Percentiles rank a stretch among this genome's conserved stretches.
These are phyloP conservation scores for Tanytarsus gracilentus DNA, from an alignment of 2,888 invertebrate genomes.

Conservation along the genomic window DNA sequence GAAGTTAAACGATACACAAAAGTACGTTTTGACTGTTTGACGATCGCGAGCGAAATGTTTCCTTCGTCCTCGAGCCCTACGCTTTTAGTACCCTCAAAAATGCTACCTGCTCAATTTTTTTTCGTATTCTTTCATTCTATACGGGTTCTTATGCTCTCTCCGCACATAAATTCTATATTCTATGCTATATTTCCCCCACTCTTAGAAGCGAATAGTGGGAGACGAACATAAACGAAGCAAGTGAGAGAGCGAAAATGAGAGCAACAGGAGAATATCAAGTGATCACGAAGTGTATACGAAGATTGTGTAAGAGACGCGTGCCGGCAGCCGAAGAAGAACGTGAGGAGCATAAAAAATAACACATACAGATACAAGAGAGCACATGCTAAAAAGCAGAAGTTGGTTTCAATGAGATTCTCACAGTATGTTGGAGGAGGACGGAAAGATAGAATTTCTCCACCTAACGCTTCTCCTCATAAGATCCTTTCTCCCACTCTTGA, in stretches of 20 bases:
- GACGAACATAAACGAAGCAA: conserved; percentile 15
- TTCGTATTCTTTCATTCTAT: conserved; percentile 8
- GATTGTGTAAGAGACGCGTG: conserved; percentile 20
- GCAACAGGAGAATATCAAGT: neutral
- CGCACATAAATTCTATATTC: neutral
- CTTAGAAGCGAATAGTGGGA: too few species aligned
- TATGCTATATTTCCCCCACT: conserved; percentile 10
- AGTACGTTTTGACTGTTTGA: conserved; percentile 39
- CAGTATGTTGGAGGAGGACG: conserved; percentile 20
- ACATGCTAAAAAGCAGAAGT: neutral
- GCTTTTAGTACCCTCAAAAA: conserved; percentile 34
- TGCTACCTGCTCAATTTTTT: conserved; percentile 26
- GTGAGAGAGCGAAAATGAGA: neutral
- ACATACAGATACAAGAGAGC: neutral
- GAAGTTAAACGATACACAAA: conserved; percentile 22
- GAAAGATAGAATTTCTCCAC: neutral
- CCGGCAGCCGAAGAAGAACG: conserved; percentile 11
- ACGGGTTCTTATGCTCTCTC: conserved; percentile 3
- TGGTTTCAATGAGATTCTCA: neutral
- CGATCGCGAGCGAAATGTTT: conserved; percentile 49
- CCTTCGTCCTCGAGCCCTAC: conserved; percentile 42
- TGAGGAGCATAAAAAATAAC: neutral
- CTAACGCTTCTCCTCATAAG: neutral
- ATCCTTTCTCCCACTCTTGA: neutral
- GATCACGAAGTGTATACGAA: neutral